Evolutionary conservation across 2,797 vertebrate species (phyloP).

Genomic region (Tokudaia tokunoshimensis): DNA sequence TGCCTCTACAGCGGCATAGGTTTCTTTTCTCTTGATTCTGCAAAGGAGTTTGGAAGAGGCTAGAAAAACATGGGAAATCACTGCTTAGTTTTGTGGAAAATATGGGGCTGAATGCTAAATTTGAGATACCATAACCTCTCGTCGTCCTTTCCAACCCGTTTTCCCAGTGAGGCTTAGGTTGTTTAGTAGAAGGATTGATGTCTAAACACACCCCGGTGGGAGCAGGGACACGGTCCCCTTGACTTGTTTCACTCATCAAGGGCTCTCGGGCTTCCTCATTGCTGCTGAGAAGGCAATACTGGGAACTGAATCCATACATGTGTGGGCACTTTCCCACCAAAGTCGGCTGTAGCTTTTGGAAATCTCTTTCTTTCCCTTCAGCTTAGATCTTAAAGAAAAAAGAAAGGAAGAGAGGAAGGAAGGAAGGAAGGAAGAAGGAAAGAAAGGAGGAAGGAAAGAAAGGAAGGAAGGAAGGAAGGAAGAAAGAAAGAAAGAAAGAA

Average conservation of each 20-base stretch:
- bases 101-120: background rate
- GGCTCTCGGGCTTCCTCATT: background rate
- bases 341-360: background rate
- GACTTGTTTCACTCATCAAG: background rate
- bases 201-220: background rate
- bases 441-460: no score
- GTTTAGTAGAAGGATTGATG: background rate
- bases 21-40: slow-evolving; percentile 54
- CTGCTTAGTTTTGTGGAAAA: slow-evolving; percentile 48
- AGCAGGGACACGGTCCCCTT: background rate
- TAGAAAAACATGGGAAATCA: slow-evolving; percentile 19
- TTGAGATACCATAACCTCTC: background rate
- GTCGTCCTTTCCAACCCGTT: background rate
- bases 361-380: slow-evolving; percentile 22
- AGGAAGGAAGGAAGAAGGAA: background rate
- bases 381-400: slow-evolving; percentile 2
- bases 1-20: background rate
- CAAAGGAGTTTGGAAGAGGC: slow-evolving; percentile 40
- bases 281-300: background rate
- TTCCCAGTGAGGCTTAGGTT: background rate
- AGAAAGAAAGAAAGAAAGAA: background rate
- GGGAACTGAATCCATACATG: background rate
- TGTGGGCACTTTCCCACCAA: background rate
- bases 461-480: background rate
- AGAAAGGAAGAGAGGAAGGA: background rate